Evolutionary conservation across 2,113 vertebrate genomes (phyloP).

Genomic region (Mirounga angustirostris): DNA sequence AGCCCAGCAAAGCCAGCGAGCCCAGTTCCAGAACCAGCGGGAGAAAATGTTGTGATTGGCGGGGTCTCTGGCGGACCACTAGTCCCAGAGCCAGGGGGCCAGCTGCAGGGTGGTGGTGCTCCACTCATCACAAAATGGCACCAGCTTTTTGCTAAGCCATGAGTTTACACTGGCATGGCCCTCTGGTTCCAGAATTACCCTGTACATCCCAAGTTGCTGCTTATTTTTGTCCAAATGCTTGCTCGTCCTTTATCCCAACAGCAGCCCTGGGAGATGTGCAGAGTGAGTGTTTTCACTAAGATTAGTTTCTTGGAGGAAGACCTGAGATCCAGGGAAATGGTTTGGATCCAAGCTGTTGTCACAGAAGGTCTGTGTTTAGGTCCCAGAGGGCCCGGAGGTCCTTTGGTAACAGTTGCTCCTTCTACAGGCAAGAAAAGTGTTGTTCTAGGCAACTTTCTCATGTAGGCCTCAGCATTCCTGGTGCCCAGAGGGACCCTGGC

Average conservation of each 20-base stretch:
- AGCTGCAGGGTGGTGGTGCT: not conserved
- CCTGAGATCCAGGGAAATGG: not conserved
- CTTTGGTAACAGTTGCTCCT: not conserved
- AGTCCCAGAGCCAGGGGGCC: fast-evolving
- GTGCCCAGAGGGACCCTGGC: not conserved
- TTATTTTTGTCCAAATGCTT: not conserved
- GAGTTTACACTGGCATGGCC: not conserved
- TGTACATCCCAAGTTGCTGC: not conserved
- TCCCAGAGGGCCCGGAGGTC: not conserved
- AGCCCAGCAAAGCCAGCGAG: not conserved
- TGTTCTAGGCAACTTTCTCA: not conserved
- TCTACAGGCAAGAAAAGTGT: not conserved
- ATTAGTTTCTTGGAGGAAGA: not conserved
- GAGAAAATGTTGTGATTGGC: slow-evolving; percentile 73
- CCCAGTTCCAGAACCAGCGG: slow-evolving; percentile 48
- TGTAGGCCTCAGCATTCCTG: not conserved
- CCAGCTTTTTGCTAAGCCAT: not conserved
- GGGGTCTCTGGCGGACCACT: not conserved
- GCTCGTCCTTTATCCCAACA: not conserved
- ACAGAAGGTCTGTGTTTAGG: not conserved
- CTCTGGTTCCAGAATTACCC: not conserved
- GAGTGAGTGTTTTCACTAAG: not conserved
- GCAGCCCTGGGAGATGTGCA: not conserved
- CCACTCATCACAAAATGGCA: fast-evolving
- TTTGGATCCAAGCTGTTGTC: not conserved